A percentile compares a stretch with the other conserved stretches of the same genome.
These are phyloP conservation scores for Cremastinae sp. DNA, from an alignment of 2,888 invertebrate genomes.

Conservation along the genomic window DNA sequence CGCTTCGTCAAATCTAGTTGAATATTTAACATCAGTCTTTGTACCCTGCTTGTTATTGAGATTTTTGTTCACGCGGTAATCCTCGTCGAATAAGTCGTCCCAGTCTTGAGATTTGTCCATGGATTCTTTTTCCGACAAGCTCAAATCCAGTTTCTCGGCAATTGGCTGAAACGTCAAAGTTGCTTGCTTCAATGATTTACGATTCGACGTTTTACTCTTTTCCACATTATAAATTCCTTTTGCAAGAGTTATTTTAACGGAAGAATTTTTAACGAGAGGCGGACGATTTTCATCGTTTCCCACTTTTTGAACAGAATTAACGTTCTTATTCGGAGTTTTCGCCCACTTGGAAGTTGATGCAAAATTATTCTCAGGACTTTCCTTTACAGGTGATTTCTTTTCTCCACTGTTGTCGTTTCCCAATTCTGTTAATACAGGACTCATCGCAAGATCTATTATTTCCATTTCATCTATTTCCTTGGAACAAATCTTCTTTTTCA, in stretches of 20 bases:
- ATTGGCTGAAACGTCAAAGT: slow-evolving; percentile 65
- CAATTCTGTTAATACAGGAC: no score
- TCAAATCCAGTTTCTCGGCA: slow-evolving; percentile 12
- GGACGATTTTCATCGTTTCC: slow-evolving; percentile 44
- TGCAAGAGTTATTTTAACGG: slow-evolving; percentile 27
- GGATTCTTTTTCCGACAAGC: background rate
- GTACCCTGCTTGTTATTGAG: slow-evolving; percentile 17
- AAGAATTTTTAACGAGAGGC: background rate
- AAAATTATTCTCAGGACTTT: background rate
- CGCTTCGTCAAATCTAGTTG: background rate
- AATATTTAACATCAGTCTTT: slow-evolving; percentile 15
- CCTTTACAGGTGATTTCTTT: background rate
- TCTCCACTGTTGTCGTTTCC: background rate
- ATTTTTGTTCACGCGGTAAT: slow-evolving; percentile 29
- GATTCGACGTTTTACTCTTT: slow-evolving; percentile 59
- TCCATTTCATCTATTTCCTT: background rate
- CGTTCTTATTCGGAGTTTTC: background rate
- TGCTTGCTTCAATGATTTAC: slow-evolving; percentile 70
- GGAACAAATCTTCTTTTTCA: background rate
- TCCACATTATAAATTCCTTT: slow-evolving; percentile 59
- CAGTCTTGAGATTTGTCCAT: background rate
- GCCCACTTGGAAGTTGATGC: background rate
- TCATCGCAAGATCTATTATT: slow-evolving; percentile 32
- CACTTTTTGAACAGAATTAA: background rate
- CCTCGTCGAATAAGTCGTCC: slow-evolving; percentile 41